Evolutionary conservation across 2,888 invertebrate species (phyloP).

Genomic region (Bembecia ichneumoniformis): DNA sequence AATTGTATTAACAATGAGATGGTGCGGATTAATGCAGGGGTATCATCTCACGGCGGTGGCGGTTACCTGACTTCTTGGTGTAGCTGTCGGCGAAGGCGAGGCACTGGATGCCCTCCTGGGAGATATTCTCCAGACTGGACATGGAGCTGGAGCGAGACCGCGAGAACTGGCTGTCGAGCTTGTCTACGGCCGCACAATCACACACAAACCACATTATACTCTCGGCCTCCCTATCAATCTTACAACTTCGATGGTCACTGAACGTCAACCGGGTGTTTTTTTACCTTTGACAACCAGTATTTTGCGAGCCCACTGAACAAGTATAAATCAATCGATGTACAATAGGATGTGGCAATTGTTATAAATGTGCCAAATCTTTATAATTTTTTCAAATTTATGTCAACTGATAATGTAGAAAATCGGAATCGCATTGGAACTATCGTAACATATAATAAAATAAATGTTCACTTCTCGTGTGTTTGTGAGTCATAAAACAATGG

Average conservation of each 20-base stretch:
- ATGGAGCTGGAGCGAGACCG: constrained; percentile 97
- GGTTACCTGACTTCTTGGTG: constrained; percentile 91
- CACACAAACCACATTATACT: constrained; percentile 35
- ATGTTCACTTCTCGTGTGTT: neutral
- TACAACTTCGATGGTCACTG: neutral
- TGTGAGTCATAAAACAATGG: too few species aligned
- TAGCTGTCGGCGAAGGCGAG: constrained; percentile 96
- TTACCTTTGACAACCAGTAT: neutral
- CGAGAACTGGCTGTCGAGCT: constrained; percentile 96
- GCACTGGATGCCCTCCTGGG: constrained; percentile 95
- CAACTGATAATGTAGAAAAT: too few species aligned
- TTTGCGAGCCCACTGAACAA: neutral
- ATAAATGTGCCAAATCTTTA: too few species aligned
- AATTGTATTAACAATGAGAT: neutral
- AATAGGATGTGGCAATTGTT: too few species aligned
- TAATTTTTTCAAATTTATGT: too few species aligned
- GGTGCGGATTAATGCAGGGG: neutral
- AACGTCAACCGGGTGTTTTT: neutral
- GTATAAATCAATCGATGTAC: too few species aligned
- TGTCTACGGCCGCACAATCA: constrained; percentile 83
- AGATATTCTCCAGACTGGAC: constrained; percentile 97
- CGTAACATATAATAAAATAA: too few species aligned
- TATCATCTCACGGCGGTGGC: neutral
- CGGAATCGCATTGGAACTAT: too few species aligned
- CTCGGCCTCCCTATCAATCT: constrained; percentile 17